Percentiles rank a stretch among this genome's conserved stretches.
phyloP scores from a whole-genome alignment of 2,888 invertebrate genomes.

The Oscheius sp. region DNA sequence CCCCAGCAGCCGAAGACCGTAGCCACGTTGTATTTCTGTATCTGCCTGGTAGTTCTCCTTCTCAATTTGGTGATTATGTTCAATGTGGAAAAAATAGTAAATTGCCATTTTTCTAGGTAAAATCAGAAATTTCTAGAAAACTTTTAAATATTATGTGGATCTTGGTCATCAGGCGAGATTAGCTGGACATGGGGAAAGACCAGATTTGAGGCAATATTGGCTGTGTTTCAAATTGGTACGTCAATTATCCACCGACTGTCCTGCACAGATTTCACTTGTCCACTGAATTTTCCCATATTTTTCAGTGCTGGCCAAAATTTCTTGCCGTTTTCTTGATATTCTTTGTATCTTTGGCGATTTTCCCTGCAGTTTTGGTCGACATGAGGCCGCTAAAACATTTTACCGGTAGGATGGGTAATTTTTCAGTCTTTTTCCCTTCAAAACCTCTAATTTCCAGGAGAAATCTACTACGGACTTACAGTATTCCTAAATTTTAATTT shows the following conservation, averaged over 20 bases:
- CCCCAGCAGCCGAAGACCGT: slow-evolving; percentile 19
- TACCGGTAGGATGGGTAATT: slow-evolving; percentile 26
- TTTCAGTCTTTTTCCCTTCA: background rate
- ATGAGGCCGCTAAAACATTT: slow-evolving; percentile 72
- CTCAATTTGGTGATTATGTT: slow-evolving; percentile 78
- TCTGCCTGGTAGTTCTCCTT: slow-evolving; percentile 81
- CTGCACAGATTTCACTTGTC: too few relatives aligned
- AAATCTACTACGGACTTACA: slow-evolving; percentile 78
- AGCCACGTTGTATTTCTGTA: slow-evolving; percentile 22
- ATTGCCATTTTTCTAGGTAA: background rate
- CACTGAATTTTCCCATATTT: background rate
- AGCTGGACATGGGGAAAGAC: slow-evolving; percentile 2
- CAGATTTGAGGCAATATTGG: slow-evolving; percentile 17
- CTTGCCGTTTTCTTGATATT: slow-evolving; percentile 92
- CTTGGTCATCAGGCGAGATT: slow-evolving; percentile 25
- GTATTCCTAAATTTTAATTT: slow-evolving; percentile 94
- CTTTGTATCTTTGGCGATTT: slow-evolving; percentile 89
- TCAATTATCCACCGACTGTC: background rate
- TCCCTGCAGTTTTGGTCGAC: slow-evolving; percentile 85
- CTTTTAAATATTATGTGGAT: slow-evolving; percentile 16
- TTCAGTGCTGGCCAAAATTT: slow-evolving; percentile 80
- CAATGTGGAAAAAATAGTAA: slow-evolving; percentile 3
- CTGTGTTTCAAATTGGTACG: slow-evolving; percentile 12
- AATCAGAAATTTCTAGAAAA: slow-evolving; percentile 4
- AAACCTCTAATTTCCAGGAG: slow-evolving; percentile 36